Percentiles rank a stretch among this genome's conserved stretches.
phyloP scores from a whole-genome alignment of 2,113 vertebrate species.

The Neogale vison region DNA sequence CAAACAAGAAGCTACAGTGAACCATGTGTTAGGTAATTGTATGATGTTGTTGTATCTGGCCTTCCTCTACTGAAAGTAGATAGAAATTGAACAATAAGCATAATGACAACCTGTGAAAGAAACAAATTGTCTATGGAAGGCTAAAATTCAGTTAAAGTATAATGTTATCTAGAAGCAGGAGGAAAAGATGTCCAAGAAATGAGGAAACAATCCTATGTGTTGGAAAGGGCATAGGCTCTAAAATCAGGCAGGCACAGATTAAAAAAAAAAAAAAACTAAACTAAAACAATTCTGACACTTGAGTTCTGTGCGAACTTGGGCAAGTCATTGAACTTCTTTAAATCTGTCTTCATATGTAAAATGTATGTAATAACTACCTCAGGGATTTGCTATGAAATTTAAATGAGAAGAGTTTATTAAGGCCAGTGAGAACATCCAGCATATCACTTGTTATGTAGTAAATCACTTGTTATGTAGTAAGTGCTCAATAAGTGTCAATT shows the following conservation, averaged over 20 bases:
- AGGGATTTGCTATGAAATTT: neutral
- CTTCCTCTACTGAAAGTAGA: neutral
- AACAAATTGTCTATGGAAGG: neutral
- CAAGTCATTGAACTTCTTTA: neutral
- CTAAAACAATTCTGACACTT: neutral
- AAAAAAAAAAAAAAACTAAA: neutral
- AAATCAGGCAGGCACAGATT: neutral
- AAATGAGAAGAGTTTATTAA: neutral
- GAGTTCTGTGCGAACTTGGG: neutral
- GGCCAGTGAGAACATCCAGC: neutral
- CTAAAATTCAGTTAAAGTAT: neutral
- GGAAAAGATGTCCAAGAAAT: neutral
- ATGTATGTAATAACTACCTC: neutral
- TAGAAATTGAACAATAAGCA: neutral
- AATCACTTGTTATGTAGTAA: neutral
- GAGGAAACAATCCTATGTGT: neutral
- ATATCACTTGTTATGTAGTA: neutral
- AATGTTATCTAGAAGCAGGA: constrained; percentile 10
- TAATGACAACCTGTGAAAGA: neutral
- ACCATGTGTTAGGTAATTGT: neutral
- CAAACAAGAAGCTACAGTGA: neutral
- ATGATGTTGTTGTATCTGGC: neutral
- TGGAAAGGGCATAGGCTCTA: neutral
- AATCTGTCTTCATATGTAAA: neutral
- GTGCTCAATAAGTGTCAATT: neutral